Percentiles rank a stretch among this genome's conserved stretches.
Evolutionary conservation across 92 coral and sea anemone species (phyloP).

Genomic region (Bergia sp.): DNA sequence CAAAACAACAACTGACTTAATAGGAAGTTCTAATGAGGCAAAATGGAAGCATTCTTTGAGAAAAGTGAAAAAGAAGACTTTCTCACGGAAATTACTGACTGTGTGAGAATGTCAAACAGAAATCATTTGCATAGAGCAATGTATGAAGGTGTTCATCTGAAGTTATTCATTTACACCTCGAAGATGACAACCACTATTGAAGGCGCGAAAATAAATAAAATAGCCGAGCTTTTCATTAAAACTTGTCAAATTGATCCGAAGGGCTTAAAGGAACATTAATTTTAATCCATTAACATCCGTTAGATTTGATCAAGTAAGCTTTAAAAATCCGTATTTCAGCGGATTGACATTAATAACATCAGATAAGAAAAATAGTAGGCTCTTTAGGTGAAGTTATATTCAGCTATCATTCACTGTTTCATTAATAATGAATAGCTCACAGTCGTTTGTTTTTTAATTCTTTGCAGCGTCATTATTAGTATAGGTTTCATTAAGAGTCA

Average conservation of each 20-base stretch:
- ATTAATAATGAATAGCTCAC: conserved; percentile 27
- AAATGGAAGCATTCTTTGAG: conserved; percentile 25
- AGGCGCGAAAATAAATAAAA: neutral
- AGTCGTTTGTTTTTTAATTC: conserved; percentile 2
- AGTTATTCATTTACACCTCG: conserved; percentile 48
- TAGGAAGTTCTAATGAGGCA: conserved; percentile 34
- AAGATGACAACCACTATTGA: neutral
- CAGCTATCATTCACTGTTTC: conserved; percentile 13
- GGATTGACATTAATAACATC: neutral
- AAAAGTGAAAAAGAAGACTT: conserved; percentile 5
- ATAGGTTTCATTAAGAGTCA: conserved; percentile 34
- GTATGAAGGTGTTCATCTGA: neutral
- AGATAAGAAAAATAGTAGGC: neutral
- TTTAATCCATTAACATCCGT: neutral
- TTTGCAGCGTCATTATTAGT: conserved; percentile 45
- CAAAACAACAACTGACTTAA: conserved; percentile 30
- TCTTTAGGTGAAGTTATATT: neutral
- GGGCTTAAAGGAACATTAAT: neutral
- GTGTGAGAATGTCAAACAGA: neutral
- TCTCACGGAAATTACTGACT: neutral
- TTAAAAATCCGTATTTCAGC: neutral
- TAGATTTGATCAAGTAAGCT: neutral
- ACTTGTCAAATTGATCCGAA: neutral
- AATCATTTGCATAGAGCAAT: neutral
- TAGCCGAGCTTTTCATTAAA: neutral